Conservation (phyloP, 2,888 invertebrate species). For the Epinotia ramella region DNA sequence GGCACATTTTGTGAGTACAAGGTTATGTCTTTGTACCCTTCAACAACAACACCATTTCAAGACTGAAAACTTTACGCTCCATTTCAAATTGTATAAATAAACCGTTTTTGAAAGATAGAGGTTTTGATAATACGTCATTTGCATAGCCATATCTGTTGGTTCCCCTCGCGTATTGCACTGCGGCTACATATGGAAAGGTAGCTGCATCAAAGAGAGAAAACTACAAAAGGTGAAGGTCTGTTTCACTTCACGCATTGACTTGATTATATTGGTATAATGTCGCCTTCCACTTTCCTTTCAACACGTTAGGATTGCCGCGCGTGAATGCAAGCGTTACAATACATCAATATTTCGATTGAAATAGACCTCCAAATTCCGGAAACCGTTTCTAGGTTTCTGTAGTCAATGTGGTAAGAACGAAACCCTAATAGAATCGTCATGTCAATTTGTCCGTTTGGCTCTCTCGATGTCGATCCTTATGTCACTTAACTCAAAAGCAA, state of each 20-base stretch:
- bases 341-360: too few relatives aligned
- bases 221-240: constrained; percentile 2
- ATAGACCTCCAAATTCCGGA: too few relatives aligned
- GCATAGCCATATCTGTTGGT: constrained; percentile 31
- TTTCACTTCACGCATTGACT: too few relatives aligned
- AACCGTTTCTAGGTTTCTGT: too few relatives aligned
- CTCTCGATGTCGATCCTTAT: too few relatives aligned
- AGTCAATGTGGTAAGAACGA: too few relatives aligned
- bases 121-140: constrained; percentile 40
- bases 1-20: neutral
- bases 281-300: neutral
- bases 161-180: constrained; percentile 34
- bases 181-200: constrained; percentile 29
- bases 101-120: constrained; percentile 35
- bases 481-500: too few relatives aligned
- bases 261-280: neutral
- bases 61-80: constrained; percentile 1
- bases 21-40: neutral
- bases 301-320: neutral
- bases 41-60: neutral
- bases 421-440: too few relatives aligned
- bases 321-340: too few relatives aligned
- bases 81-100: constrained; percentile 41
- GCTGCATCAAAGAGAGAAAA: constrained; percentile 25
- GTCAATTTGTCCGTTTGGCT: too few relatives aligned